Percentiles rank a stretch among this genome's conserved stretches.
Evolutionary conservation across 1,140 invertebrate species (phyloP).

Genomic region (Platyura marginata): DNA sequence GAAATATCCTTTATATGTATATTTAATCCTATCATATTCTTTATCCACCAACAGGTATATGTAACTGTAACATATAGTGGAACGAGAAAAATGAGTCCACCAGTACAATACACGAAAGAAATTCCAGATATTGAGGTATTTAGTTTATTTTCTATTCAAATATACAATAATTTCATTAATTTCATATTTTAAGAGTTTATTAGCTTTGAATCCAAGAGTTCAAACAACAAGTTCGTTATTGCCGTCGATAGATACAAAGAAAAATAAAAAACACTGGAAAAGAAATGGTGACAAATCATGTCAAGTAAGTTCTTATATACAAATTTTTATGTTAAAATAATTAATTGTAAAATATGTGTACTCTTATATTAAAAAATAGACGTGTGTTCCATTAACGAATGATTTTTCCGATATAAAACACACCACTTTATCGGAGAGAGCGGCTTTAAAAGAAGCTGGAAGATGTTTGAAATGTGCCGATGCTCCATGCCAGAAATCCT

Average conservation of each 20-base stretch:
- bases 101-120: background rate
- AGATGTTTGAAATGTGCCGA: conserved; percentile 94
- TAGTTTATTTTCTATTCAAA: background rate
- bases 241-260: conserved; percentile 68
- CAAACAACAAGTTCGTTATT: conserved; percentile 52
- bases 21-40: too few species aligned
- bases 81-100: background rate
- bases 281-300: conserved; percentile 75
- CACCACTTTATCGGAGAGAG: conserved; percentile 88
- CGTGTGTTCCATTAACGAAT: conserved; percentile 52
- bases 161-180: background rate
- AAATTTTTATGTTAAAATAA: background rate
- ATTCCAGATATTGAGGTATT: conserved; percentile 3
- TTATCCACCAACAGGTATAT: too few species aligned
- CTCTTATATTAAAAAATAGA: conserved; percentile 27
- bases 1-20: too few species aligned
- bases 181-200: conserved; percentile 45
- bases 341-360: background rate
- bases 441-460: conserved; percentile 74
- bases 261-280: conserved; percentile 87
- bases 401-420: conserved; percentile 97
- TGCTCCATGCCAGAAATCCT: conserved; percentile 96
- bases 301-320: conserved; percentile 39
- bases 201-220: conserved; percentile 69
- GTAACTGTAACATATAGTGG: background rate